Evolutionary conservation across 2,888 invertebrate species (phyloP).

Genomic region (Lasioglossum oenotherae): DNA sequence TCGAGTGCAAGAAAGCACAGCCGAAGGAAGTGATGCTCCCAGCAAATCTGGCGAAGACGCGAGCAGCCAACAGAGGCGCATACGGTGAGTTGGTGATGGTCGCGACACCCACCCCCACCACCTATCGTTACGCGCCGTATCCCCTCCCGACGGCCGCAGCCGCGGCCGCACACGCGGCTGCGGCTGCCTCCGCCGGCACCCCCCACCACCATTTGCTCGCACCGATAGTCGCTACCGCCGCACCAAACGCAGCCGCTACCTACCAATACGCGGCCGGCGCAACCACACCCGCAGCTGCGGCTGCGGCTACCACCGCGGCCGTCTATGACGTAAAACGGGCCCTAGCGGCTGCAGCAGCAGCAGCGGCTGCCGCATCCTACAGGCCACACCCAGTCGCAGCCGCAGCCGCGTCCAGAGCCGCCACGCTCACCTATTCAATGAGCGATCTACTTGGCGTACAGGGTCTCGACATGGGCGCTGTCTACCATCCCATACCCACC

Average conservation of each 20-base stretch:
- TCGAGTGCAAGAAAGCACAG: slow-evolving; percentile 99
- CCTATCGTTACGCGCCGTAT: slow-evolving; percentile 85
- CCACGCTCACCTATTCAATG: slow-evolving; percentile 88
- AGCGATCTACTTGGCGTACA: slow-evolving; percentile 90
- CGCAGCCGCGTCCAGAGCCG: slow-evolving; percentile 83
- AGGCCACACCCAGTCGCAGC: slow-evolving; percentile 85
- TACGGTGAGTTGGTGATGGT: slow-evolving; percentile 99
- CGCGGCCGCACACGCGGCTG: slow-evolving; percentile 82
- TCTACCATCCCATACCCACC: slow-evolving; percentile 90
- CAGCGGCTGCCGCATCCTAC: slow-evolving; percentile 88
- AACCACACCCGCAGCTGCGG: slow-evolving; percentile 84
- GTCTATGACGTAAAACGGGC: slow-evolving; percentile 86
- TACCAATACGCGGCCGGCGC: slow-evolving; percentile 82
- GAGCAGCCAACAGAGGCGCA: slow-evolving; percentile 97
- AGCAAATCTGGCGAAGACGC: slow-evolving; percentile 97
- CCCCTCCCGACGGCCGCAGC: slow-evolving; percentile 82
- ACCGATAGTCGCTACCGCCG: slow-evolving; percentile 81
- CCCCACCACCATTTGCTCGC: slow-evolving; percentile 81
- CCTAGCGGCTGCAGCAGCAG: slow-evolving; percentile 85
- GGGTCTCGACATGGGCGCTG: slow-evolving; percentile 88
- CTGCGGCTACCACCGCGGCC: slow-evolving; percentile 82
- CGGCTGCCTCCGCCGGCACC: slow-evolving; percentile 78
- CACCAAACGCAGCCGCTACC: slow-evolving; percentile 79
- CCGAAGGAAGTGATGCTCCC: slow-evolving; percentile 99
- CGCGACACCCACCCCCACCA: slow-evolving; percentile 87